Conservation (phyloP, 2,113 vertebrate species). For the Elaphurus davidianus region DNA sequence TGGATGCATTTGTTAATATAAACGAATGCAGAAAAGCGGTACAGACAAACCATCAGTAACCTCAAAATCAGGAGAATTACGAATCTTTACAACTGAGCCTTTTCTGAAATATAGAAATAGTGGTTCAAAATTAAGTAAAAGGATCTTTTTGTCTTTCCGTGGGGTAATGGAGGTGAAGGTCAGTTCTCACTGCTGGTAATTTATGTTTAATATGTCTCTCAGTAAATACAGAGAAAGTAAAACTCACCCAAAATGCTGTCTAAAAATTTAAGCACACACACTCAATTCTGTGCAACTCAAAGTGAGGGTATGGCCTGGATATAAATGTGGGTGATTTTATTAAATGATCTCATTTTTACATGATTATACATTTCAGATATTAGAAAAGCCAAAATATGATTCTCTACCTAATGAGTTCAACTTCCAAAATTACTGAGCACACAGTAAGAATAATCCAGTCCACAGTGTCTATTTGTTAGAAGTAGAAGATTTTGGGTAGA, state of each 20-base stretch:
- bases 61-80: background rate
- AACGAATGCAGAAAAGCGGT: background rate
- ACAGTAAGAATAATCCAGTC: background rate
- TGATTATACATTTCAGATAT: background rate
- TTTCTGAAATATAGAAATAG: background rate
- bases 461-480: background rate
- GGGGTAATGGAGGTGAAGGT: background rate
- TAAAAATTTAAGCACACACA: background rate
- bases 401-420: background rate
- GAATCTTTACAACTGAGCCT: background rate
- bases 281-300: background rate
- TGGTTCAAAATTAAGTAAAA: slow-evolving; percentile 5
- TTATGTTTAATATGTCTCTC: background rate
- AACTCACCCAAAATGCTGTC: background rate
- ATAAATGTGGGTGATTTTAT: background rate
- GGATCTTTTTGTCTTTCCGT: background rate
- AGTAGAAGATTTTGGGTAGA: background rate
- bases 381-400: background rate
- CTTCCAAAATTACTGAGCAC: background rate
- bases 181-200: background rate
- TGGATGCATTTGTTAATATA: background rate
- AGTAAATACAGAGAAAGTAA: background rate
- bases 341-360: background rate
- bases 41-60: background rate
- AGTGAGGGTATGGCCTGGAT: background rate